Conservation (phyloP, 2,797 vertebrate genomes). For the Meda fulgida region DNA sequence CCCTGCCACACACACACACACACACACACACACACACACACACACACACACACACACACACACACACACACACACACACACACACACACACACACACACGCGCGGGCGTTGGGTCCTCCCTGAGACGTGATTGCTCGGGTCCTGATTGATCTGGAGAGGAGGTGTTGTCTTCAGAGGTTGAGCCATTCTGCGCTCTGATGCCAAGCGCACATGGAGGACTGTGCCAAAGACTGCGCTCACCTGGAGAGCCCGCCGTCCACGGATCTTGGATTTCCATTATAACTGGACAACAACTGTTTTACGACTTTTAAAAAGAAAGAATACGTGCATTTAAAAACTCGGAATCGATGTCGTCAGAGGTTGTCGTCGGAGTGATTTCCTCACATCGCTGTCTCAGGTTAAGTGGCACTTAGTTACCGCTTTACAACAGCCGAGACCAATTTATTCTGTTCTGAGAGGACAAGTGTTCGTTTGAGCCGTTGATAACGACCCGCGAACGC, state of each 20-base stretch:
- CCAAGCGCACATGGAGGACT: slow-evolving; percentile 82
- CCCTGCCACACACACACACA: slow-evolving; percentile 85
- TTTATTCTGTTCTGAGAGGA: neutral
- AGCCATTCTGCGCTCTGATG: slow-evolving; percentile 84
- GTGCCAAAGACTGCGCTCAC: slow-evolving; percentile 77
- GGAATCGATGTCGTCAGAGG: slow-evolving; percentile 2
- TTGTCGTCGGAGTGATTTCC: neutral
- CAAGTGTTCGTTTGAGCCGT: slow-evolving; percentile 16
- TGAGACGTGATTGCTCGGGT: slow-evolving; percentile 77
- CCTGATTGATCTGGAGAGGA: slow-evolving; percentile 77
- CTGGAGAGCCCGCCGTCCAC: slow-evolving; percentile 73
- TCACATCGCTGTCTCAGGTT: slow-evolving; percentile 16
- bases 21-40: slow-evolving; percentile 86
- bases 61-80: slow-evolving; percentile 83
- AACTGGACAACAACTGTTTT: slow-evolving; percentile 48
- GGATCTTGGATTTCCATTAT: slow-evolving; percentile 78
- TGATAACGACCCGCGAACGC: neutral
- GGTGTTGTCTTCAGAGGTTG: slow-evolving; percentile 81
- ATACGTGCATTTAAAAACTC: neutral
- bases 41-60: slow-evolving; percentile 83
- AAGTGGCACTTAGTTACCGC: slow-evolving; percentile 12
- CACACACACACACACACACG: slow-evolving; percentile 8
- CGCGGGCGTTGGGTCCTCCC: slow-evolving; percentile 81
- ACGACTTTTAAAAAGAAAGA: slow-evolving; percentile 15
- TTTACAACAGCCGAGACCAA: neutral